Evolutionary conservation across 2,888 invertebrate species (phyloP).

Genomic region (Gastracanthus pulcherrimus): DNA sequence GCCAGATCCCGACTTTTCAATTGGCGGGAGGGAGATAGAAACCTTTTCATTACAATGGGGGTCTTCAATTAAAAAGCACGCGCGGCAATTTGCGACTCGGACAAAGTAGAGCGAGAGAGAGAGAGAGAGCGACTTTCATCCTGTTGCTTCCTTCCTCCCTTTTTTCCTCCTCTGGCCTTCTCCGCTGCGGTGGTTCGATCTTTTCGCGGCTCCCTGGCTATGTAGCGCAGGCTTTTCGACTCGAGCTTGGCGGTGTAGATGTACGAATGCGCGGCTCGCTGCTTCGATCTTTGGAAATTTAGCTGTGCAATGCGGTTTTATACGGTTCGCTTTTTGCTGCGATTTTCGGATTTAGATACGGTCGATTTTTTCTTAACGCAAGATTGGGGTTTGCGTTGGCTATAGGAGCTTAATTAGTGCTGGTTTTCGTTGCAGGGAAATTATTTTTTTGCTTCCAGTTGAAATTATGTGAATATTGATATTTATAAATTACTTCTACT

Average conservation of each 20-base stretch:
- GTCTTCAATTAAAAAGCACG: constrained; percentile 53
- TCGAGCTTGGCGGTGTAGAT: neutral
- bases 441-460: no score
- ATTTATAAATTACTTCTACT: no score
- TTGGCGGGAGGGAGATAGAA: constrained; percentile 19
- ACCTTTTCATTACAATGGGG: constrained; percentile 53
- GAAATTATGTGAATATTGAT: no score
- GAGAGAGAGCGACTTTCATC: constrained; percentile 13
- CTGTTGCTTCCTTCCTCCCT: neutral
- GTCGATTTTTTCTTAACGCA: no score
- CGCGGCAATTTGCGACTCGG: constrained; percentile 46
- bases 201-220: neutral
- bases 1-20: constrained; percentile 52
- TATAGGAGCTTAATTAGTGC: no score
- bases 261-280: neutral
- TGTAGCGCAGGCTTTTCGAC: constrained; percentile 33
- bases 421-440: no score
- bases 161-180: neutral
- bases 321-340: neutral
- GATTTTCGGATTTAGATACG: neutral
- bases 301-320: constrained; percentile 2
- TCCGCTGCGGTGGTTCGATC: neutral
- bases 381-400: no score
- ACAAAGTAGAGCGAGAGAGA: constrained; percentile 29
- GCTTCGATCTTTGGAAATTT: neutral